These are phyloP conservation scores for Yponomeuta malinellus DNA, from an alignment of 2,888 invertebrate genomes.

Conservation along the genomic window DNA sequence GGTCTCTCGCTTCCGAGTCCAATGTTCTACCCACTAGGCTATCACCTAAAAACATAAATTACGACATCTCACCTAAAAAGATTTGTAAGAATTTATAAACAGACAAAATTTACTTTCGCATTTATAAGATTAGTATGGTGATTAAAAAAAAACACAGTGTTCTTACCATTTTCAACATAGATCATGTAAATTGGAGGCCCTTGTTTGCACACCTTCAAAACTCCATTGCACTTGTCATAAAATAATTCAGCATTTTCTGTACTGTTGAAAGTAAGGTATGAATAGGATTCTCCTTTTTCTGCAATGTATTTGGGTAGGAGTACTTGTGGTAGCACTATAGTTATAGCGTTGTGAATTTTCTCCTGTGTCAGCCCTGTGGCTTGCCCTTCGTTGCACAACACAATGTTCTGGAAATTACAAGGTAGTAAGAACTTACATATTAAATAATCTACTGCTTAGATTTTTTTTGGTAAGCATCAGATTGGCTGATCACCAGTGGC, in stretches of 20 bases:
- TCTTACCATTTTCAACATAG: constrained; percentile 77
- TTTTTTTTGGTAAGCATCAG: too few species aligned
- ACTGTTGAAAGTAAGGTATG: constrained; percentile 80
- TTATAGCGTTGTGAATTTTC: constrained; percentile 74
- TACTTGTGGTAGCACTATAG: constrained; percentile 70
- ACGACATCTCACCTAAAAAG: neutral
- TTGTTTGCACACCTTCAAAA: constrained; percentile 71
- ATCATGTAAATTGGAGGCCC: constrained; percentile 79
- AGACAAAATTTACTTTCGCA: neutral
- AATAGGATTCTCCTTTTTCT: constrained; percentile 87
- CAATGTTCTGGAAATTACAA: constrained; percentile 76
- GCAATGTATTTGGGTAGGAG: constrained; percentile 78
- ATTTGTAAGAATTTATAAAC: neutral
- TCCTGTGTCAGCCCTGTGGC: constrained; percentile 85
- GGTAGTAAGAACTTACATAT: too few species aligned
- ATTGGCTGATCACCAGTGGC: too few species aligned
- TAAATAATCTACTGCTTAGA: too few species aligned
- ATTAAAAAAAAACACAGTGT: neutral
- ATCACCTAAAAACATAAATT: too few species aligned
- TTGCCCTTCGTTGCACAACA: constrained; percentile 91
- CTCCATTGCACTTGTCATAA: constrained; percentile 77
- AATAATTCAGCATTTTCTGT: constrained; percentile 71
- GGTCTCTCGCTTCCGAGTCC: too few species aligned
- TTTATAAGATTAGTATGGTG: neutral
- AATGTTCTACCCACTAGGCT: too few species aligned